These are phyloP conservation scores for Bambusicola thoracicus DNA, from an alignment of 2,113 vertebrate species.

Conservation along the genomic window DNA sequence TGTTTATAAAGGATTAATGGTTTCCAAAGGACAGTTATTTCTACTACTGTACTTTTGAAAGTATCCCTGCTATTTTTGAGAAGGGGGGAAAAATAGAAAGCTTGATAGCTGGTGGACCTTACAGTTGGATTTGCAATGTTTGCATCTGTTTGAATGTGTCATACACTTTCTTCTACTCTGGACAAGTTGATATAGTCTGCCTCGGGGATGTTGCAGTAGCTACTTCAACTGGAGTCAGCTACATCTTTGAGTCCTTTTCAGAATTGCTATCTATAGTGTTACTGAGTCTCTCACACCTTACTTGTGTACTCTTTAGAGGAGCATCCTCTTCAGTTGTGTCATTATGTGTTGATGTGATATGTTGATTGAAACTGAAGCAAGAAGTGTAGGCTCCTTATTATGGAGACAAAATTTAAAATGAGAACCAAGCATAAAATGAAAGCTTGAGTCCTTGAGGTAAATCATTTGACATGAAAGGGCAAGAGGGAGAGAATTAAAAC, in stretches of 20 bases:
- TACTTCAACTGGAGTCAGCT: neutral
- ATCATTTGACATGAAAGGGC: neutral
- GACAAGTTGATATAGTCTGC: neutral
- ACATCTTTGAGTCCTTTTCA: neutral
- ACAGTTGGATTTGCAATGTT: neutral
- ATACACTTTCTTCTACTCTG: neutral
- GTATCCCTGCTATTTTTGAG: neutral
- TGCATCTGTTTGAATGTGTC: neutral
- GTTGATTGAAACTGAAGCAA: neutral
- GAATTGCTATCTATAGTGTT: neutral
- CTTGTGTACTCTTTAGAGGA: neutral
- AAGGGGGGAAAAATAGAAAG: neutral
- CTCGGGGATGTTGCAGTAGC: neutral
- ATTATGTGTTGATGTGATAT: neutral
- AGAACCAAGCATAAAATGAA: neutral
- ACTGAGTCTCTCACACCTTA: neutral
- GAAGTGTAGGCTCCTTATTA: neutral
- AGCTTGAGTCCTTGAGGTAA: neutral
- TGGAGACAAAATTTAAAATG: neutral
- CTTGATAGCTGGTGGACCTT: neutral
- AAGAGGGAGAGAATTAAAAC: neutral
- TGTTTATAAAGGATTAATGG: neutral
- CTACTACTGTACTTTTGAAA: neutral
- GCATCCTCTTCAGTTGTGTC: neutral
- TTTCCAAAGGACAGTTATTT: neutral